A percentile compares a stretch with the other conserved stretches of the same genome.
phyloP scores from a whole-genome alignment of 2,888 invertebrate species.

The Lasius platythorax region DNA sequence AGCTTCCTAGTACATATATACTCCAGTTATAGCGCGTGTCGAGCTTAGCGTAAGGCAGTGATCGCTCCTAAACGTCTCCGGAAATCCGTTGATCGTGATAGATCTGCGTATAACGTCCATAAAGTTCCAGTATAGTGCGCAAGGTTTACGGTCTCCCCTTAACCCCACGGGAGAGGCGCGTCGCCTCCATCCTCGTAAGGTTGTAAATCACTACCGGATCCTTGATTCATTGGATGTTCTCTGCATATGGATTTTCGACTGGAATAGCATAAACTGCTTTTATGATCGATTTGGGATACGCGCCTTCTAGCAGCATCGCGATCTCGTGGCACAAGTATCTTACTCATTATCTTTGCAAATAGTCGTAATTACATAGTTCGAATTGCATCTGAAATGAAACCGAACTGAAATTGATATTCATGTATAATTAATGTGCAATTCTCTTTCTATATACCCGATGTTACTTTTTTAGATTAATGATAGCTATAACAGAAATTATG shows the following conservation, averaged over 20 bases:
- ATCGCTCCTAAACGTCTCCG: constrained; percentile 73
- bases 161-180: constrained; percentile 73
- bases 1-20: constrained; percentile 12
- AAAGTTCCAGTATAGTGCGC: constrained; percentile 78
- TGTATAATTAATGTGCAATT: not conserved
- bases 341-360: constrained; percentile 17
- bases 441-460: not conserved
- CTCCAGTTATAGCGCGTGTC: constrained; percentile 25
- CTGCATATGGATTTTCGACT: constrained; percentile 65
- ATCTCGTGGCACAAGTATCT: not conserved
- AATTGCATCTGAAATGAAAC: not conserved
- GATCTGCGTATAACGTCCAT: constrained; percentile 81
- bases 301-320: not conserved
- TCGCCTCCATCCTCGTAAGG: constrained; percentile 74
- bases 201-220: constrained; percentile 79
- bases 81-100: constrained; percentile 80
- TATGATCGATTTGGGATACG: constrained; percentile 30
- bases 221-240: constrained; percentile 73
- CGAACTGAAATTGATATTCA: not conserved
- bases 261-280: constrained; percentile 57
- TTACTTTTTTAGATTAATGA: not conserved
- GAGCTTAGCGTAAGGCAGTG: constrained; percentile 42
- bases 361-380: not conserved
- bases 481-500: not conserved
- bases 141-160: constrained; percentile 70